Conservation (phyloP, 1,140 invertebrate genomes). For the Drosophila kikkawai region DNA sequence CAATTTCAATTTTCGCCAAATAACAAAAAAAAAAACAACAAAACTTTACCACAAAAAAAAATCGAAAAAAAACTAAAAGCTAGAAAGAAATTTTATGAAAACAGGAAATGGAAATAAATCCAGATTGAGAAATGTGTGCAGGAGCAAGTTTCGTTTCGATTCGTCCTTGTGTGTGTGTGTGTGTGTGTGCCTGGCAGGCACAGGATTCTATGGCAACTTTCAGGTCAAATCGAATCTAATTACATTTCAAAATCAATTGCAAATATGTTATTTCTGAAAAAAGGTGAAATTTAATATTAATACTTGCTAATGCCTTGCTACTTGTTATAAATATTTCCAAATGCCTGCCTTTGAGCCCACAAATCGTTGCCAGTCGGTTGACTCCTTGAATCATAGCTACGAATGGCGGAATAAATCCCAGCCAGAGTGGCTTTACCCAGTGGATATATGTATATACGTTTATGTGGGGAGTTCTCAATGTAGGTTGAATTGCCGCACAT, state of each 20-base stretch:
- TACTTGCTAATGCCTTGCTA: background rate
- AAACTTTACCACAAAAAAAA: slow-evolving; percentile 8
- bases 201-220: slow-evolving; percentile 1
- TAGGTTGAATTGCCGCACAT: slow-evolving; percentile 70
- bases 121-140: slow-evolving; percentile 30
- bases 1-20: slow-evolving; percentile 66
- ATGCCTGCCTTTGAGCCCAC: slow-evolving; percentile 18
- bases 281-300: slow-evolving; percentile 18
- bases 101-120: slow-evolving; percentile 41
- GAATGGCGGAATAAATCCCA: slow-evolving; percentile 46
- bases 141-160: slow-evolving; percentile 13
- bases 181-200: background rate
- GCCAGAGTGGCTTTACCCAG: slow-evolving; percentile 11
- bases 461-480: slow-evolving; percentile 15
- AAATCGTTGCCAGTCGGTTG: slow-evolving; percentile 45
- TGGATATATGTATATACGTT: slow-evolving; percentile 1
- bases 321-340: background rate
- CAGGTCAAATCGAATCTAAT: slow-evolving; percentile 36
- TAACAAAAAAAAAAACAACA: slow-evolving; percentile 31
- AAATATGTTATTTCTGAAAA: slow-evolving; percentile 28
- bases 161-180: background rate
- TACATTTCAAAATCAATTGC: slow-evolving; percentile 40
- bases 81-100: slow-evolving; percentile 3
- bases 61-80: background rate
- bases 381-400: slow-evolving; percentile 41